A percentile compares a stretch with the other conserved stretches of the same genome.
Conservation (phyloP, 2,888 invertebrate species). For the Tolmerus cingulatus region DNA sequence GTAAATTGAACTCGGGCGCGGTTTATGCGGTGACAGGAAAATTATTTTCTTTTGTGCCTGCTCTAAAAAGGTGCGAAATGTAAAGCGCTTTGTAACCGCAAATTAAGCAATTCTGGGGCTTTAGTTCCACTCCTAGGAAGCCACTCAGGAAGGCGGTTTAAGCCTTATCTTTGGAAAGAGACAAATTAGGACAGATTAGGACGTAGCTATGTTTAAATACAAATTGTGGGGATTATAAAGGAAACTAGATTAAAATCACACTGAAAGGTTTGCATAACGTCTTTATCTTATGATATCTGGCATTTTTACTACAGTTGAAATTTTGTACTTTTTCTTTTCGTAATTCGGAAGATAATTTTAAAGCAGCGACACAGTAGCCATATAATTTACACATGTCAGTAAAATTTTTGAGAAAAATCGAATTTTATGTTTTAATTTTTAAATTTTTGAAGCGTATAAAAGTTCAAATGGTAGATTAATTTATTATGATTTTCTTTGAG, state of each 20-base stretch:
- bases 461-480: too few species aligned
- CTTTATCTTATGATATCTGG: not conserved
- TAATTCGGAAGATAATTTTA: too few species aligned
- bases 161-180: not conserved
- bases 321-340: not conserved
- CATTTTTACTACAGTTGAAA: not conserved
- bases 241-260: not conserved
- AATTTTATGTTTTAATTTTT: too few species aligned
- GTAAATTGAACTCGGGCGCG: not conserved
- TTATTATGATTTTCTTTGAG: too few species aligned
- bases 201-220: not conserved
- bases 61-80: not conserved
- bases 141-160: not conserved
- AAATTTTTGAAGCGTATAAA: too few species aligned
- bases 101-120: not conserved
- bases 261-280: not conserved
- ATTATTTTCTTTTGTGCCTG: not conserved
- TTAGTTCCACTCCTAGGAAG: not conserved
- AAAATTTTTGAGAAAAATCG: too few species aligned
- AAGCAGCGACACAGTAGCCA: too few species aligned
- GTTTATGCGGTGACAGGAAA: not conserved
- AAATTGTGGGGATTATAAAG: not conserved
- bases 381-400: too few species aligned
- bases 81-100: not conserved
- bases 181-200: not conserved